Percentiles rank a stretch among this genome's conserved stretches.
These are phyloP conservation scores for Hymenopus coronatus DNA, from an alignment of 2,888 invertebrate genomes.

Conservation along the genomic window DNA sequence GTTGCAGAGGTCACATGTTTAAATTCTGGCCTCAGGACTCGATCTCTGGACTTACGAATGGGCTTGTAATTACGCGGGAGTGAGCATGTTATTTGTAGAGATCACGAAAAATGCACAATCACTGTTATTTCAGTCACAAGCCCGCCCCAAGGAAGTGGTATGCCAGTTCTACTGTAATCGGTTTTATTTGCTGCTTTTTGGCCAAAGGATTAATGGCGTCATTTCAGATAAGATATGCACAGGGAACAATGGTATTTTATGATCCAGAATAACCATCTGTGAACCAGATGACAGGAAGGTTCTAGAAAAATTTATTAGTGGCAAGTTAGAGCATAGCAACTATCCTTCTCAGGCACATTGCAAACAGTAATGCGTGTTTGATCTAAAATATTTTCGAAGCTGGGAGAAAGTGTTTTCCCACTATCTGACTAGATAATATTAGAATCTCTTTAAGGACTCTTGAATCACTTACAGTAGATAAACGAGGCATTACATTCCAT, in stretches of 20 bases:
- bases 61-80: not conserved
- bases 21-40: not conserved
- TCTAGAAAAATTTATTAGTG: too few species aligned
- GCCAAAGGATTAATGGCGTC: too few species aligned
- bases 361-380: too few species aligned
- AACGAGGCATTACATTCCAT: too few species aligned
- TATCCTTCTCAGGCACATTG: too few species aligned
- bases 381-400: too few species aligned
- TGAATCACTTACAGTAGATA: too few species aligned
- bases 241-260: not conserved
- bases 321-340: too few species aligned
- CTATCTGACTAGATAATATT: too few species aligned
- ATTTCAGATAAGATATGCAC: too few species aligned
- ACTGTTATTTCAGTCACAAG: not conserved
- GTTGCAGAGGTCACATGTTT: not conserved
- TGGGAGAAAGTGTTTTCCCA: too few species aligned
- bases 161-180: not conserved
- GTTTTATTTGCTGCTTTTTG: not conserved
- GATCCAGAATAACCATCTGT: not conserved
- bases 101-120: not conserved
- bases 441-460: too few species aligned
- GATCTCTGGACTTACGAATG: not conserved
- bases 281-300: not conserved
- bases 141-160: not conserved
- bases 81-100: not conserved